Evolutionary conservation across 2,113 vertebrate genomes (phyloP).

Genomic region (Okapia johnstoni): DNA sequence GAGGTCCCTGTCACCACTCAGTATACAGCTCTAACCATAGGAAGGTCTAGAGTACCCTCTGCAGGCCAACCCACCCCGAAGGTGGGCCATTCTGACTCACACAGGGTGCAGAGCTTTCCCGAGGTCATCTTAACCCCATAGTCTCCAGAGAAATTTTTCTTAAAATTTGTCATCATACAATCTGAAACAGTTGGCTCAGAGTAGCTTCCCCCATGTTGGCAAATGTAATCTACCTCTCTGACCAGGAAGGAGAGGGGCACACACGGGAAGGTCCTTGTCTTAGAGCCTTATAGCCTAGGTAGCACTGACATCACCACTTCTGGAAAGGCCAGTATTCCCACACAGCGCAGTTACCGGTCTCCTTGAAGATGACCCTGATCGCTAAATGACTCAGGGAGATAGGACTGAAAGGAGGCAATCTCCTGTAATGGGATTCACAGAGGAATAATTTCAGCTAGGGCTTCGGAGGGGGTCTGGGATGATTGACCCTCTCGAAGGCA

Average conservation of each 20-base stretch:
- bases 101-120: not conserved
- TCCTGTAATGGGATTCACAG: not conserved
- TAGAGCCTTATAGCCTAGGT: not conserved
- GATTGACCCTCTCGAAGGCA: not conserved
- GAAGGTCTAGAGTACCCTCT: not conserved
- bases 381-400: not conserved
- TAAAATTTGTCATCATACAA: not conserved
- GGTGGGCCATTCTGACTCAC: not conserved
- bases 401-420: not conserved
- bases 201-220: not conserved
- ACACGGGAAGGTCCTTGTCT: not conserved
- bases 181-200: not conserved
- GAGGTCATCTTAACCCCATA: not conserved
- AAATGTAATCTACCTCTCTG: not conserved
- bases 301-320: not conserved
- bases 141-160: not conserved
- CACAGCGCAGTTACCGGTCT: fast-evolving
- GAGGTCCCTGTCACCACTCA: not conserved
- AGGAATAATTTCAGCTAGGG: not conserved
- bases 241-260: not conserved
- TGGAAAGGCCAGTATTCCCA: not conserved
- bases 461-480: fast-evolving
- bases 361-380: not conserved
- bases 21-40: not conserved
- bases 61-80: not conserved